These are phyloP conservation scores for Lochmaea capreae DNA, from an alignment of 2,888 invertebrate genomes.

Conservation along the genomic window DNA sequence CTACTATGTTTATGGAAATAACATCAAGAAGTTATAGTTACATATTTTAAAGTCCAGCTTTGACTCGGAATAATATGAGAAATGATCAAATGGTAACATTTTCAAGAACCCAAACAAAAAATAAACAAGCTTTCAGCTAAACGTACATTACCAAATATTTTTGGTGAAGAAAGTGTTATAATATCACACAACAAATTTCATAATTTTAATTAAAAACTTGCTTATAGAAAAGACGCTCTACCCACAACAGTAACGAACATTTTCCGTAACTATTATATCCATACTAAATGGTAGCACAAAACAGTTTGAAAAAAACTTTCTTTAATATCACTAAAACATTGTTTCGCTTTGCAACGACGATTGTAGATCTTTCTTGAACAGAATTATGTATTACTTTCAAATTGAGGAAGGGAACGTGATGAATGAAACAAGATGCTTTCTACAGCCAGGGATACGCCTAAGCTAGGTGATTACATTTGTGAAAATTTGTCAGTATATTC, in stretches of 20 bases:
- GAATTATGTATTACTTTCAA: slow-evolving; percentile 17
- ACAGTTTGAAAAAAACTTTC: neutral
- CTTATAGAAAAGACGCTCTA: neutral
- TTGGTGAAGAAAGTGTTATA: neutral
- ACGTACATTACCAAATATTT: neutral
- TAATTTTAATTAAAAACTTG: neutral
- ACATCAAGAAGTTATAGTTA: too few relatives aligned
- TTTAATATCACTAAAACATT: neutral
- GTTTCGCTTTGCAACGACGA: neutral
- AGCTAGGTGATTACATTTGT: slow-evolving; percentile 51
- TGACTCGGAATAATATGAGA: too few relatives aligned
- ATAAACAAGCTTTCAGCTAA: neutral
- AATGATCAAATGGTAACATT: neutral
- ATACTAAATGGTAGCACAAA: neutral
- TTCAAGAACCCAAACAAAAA: neutral
- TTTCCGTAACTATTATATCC: neutral
- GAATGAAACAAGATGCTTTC: slow-evolving; percentile 55
- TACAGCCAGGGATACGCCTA: slow-evolving; percentile 55
- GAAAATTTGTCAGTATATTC: slow-evolving; percentile 38
- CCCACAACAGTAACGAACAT: neutral
- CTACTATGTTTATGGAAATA: neutral
- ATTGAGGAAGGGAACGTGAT: slow-evolving; percentile 39
- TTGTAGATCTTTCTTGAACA: slow-evolving; percentile 7
- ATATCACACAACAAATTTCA: neutral
- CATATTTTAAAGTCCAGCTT: neutral